These are phyloP conservation scores for Odontothrips loti DNA, from an alignment of 2,888 invertebrate species.

Conservation along the genomic window DNA sequence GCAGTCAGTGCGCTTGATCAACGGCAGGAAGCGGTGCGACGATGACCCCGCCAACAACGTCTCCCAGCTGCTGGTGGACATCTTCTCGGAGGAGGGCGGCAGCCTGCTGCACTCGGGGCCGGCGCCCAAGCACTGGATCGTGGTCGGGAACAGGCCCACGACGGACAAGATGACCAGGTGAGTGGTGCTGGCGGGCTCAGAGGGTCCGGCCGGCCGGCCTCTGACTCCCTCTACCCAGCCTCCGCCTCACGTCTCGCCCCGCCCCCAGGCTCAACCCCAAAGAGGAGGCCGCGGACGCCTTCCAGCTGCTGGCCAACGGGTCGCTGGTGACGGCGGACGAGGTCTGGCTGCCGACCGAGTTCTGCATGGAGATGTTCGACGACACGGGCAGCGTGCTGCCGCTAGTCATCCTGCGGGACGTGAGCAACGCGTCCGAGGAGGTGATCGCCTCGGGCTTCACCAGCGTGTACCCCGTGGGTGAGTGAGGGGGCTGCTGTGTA, in stretches of 20 bases:
- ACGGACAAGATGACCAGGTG: background rate
- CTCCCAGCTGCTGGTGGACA: background rate
- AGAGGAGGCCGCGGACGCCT: background rate
- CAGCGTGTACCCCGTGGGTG: background rate
- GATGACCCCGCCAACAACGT: background rate
- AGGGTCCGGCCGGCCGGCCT: background rate
- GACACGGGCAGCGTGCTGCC: background rate
- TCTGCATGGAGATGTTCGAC: background rate
- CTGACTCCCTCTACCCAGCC: too few species aligned
- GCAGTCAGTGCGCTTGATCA: background rate
- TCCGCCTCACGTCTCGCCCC: background rate
- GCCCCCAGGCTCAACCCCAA: background rate
- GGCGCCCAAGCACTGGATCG: background rate
- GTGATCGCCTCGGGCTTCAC: background rate
- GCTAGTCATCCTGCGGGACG: background rate
- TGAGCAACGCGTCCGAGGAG: background rate
- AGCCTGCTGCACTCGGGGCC: background rate
- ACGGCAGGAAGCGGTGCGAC: background rate
- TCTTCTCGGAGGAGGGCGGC: background rate
- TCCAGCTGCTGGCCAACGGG: conserved; percentile 7
- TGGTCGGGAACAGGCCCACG: background rate
- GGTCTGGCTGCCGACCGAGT: background rate
- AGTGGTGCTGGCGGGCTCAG: background rate
- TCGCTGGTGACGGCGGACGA: background rate
- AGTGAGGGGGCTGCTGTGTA: background rate